Evolutionary conservation across 2,797 vertebrate genomes (phyloP), one percentile per base, ranked within the genome.

Genomic region (Amblyraja radiata): DNA sequence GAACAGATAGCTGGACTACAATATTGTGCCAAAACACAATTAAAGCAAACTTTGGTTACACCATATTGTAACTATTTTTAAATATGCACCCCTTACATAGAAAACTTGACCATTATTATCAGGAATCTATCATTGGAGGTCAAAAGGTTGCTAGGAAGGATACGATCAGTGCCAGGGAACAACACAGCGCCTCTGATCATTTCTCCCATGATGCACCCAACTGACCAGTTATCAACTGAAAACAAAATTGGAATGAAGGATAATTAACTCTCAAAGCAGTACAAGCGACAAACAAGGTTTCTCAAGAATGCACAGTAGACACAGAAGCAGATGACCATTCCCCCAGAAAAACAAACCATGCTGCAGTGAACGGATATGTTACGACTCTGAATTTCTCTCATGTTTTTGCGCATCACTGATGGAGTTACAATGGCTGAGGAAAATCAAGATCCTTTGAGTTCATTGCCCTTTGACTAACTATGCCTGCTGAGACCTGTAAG

Each of bases 161-260:
- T 99, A 99, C 98, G 98, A 97, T 99, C 98, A 95, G 97, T 99
- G 96, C 98, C 98, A 93, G 98, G 98, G 96, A 99, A 99, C 96
- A 99, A 97, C 96, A 99, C 98, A 95, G 97, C 97, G 95, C 98
- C 98, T 98, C 98, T 99, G 97, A 99, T 98, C 97, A 99, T 98
- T 96, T 99, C 98, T 96, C 98, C 99, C 99, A 98, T 98, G 98
- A 99, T 99, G 97, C 98, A 99, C 97, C 98, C 98, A 95, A 99
- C 97, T 97, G 98, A 99, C 98, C 98, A 99, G 98, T 99, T 99
- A 97, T 99, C 98, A 97, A 99, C 98, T 99, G 97, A 95, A 97
- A 96, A 96, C 96, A 93, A 77, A 94, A 93, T 74, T 93, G 81
- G 93, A 93, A 93, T 80, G 74, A 90, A 93, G 84, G 95, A 95